Conservation (phyloP, 2,797 vertebrate genomes). For the Simalia tracyae region DNA sequence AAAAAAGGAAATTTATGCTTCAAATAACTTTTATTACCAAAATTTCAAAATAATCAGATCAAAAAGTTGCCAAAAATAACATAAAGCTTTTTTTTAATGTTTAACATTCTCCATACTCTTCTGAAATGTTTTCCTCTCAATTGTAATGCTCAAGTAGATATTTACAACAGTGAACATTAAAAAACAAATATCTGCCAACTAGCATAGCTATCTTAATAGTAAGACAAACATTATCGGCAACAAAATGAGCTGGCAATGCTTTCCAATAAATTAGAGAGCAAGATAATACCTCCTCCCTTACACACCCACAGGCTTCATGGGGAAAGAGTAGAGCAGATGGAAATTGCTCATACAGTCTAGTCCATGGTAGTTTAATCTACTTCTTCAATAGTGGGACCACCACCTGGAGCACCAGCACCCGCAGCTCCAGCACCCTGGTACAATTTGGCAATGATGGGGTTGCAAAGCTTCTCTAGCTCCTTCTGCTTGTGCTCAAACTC, state of each 20-base stretch:
- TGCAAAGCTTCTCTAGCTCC: conserved; percentile 89
- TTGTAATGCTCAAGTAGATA: neutral
- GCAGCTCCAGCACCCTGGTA: conserved; percentile 79
- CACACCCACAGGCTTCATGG: conserved; percentile 36
- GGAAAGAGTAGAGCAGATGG: conserved; percentile 57
- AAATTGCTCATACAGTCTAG: conserved; percentile 49
- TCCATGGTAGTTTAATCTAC: conserved; percentile 79
- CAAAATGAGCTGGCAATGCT: neutral
- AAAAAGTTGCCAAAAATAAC: conserved; percentile 9
- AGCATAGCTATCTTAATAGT: neutral
- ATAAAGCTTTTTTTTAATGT: neutral
- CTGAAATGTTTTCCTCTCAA: conserved; percentile 1
- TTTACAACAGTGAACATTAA: conserved; percentile 18
- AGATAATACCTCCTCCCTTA: conserved; percentile 1
- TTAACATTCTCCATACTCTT: conserved; percentile 1
- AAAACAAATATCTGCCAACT: conserved; percentile 8
- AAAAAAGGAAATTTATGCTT: neutral
- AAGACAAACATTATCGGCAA: conserved; percentile 7
- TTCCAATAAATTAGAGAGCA: conserved; percentile 5
- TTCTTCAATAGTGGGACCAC: conserved; percentile 89
- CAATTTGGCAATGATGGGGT: conserved; percentile 79
- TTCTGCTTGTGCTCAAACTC: conserved; percentile 90
- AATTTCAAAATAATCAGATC: conserved; percentile 30
- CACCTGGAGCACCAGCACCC: conserved; percentile 57
- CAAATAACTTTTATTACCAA: conserved; percentile 39